These are phyloP conservation scores for Syngnathus acus DNA, from an alignment of 2,797 vertebrate genomes.

Conservation along the genomic window DNA sequence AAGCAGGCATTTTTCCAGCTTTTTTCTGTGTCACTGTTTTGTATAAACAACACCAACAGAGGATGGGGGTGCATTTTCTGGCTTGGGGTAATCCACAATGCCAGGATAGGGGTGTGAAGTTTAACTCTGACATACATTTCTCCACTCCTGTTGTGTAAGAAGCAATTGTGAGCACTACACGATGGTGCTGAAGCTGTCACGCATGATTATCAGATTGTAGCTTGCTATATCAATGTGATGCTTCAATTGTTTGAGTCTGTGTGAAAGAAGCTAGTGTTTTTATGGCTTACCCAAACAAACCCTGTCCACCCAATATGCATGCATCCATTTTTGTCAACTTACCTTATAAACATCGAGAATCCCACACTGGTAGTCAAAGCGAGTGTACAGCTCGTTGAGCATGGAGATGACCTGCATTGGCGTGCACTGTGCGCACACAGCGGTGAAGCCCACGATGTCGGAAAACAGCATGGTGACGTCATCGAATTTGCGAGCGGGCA, in stretches of 20 bases:
- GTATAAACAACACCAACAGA: not conserved
- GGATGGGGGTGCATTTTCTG: not conserved
- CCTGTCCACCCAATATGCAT: not conserved
- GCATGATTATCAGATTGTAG: not conserved
- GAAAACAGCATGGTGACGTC: constrained; percentile 99
- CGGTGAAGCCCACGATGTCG: constrained; percentile 97
- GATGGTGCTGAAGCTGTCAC: not conserved
- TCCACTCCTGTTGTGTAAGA: not conserved
- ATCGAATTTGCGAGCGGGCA: constrained; percentile 93
- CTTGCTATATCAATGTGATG: not conserved
- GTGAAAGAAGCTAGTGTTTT: not conserved
- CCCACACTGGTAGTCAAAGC: constrained; percentile 97
- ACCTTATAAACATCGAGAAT: constrained; percentile 98
- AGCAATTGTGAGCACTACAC: not conserved
- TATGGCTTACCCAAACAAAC: not conserved
- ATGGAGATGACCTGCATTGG: constrained; percentile 99
- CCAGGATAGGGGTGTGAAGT: not conserved
- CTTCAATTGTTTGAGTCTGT: not conserved
- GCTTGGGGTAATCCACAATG: not conserved
- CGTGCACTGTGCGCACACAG: constrained; percentile 93
- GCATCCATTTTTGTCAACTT: constrained; percentile 14
- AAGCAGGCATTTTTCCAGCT: not conserved
- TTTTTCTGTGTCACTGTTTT: not conserved
- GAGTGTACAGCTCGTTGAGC: constrained; percentile 95
- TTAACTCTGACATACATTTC: not conserved